These are phyloP conservation scores for Stenolophus ochropezus DNA, from an alignment of 2,888 invertebrate species.

Conservation along the genomic window DNA sequence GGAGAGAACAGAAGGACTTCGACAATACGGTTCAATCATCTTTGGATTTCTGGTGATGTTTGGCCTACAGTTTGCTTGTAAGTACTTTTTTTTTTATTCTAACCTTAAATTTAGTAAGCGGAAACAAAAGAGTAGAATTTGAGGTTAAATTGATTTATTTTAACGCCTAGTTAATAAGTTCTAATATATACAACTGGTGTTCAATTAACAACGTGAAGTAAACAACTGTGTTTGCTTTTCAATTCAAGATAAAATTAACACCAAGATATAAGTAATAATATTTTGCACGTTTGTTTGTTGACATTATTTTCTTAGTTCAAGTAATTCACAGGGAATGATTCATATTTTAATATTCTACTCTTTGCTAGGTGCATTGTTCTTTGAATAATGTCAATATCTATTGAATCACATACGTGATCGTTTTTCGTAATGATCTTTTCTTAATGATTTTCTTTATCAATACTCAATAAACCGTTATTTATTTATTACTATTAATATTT, in stretches of 20 bases:
- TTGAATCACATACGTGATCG: conserved; percentile 9
- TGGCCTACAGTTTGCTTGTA: conserved; percentile 76
- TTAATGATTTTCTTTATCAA: not conserved
- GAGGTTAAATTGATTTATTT: conserved; percentile 11
- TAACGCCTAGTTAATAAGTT: conserved; percentile 6
- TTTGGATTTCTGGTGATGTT: conserved; percentile 85
- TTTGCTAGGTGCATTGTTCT: conserved; percentile 25
- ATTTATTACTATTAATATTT: not conserved
- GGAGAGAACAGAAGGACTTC: conserved; percentile 76
- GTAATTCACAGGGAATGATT: conserved; percentile 10
- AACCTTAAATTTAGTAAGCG: not conserved
- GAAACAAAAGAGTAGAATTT: not conserved
- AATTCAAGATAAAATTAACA: not conserved
- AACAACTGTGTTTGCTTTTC: conserved; percentile 4
- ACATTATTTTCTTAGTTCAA: not conserved
- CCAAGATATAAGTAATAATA: too few species aligned
- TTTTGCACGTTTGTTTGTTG: not conserved
- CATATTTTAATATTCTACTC: not conserved
- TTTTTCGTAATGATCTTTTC: conserved; percentile 3
- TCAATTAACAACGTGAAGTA: conserved; percentile 26
- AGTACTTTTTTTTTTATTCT: conserved; percentile 62
- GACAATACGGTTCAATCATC: conserved; percentile 80
- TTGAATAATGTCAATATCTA: not conserved
- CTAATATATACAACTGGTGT: conserved; percentile 17
- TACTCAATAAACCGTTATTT: not conserved